Percentiles rank a stretch among this genome's conserved stretches.
Evolutionary conservation across 2,888 invertebrate genomes (phyloP).

Genomic region (Aricia artaxerxes): DNA sequence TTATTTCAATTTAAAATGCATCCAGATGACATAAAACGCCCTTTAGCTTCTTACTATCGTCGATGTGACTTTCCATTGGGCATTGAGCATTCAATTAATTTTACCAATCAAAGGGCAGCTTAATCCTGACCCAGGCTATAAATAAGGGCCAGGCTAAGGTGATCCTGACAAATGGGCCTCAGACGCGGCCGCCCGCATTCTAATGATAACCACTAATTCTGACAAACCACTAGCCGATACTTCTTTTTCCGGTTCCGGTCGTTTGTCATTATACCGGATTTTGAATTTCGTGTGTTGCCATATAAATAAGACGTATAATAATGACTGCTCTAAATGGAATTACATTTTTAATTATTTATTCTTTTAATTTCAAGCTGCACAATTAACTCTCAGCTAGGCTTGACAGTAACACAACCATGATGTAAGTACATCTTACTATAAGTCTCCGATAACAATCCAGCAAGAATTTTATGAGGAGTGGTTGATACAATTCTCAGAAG

Average conservation of each 20-base stretch:
- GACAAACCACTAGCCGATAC: slow-evolving; percentile 25
- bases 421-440: background rate
- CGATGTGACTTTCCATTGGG: background rate
- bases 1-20: no score
- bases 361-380: no score
- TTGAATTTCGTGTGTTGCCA: background rate
- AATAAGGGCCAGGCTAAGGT: slow-evolving; percentile 24
- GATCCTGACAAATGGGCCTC: slow-evolving; percentile 25
- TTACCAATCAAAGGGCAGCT: slow-evolving; percentile 26
- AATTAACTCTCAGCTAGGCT: background rate
- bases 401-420: background rate
- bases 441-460: background rate
- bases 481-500: no score
- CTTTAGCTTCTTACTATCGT: background rate
- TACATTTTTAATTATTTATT: background rate
- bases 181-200: slow-evolving; percentile 28
- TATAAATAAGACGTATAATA: background rate
- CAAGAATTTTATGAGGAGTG: no score
- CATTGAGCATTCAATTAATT: slow-evolving; percentile 25
- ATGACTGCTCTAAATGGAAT: background rate
- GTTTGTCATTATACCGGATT: background rate
- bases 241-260: slow-evolving; percentile 10
- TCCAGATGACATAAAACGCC: no score
- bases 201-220: slow-evolving; percentile 29
- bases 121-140: slow-evolving; percentile 21